Base-by-base conservation (phyloP, 2,113 vertebrate species). In the Carassius carassius region DNA sequence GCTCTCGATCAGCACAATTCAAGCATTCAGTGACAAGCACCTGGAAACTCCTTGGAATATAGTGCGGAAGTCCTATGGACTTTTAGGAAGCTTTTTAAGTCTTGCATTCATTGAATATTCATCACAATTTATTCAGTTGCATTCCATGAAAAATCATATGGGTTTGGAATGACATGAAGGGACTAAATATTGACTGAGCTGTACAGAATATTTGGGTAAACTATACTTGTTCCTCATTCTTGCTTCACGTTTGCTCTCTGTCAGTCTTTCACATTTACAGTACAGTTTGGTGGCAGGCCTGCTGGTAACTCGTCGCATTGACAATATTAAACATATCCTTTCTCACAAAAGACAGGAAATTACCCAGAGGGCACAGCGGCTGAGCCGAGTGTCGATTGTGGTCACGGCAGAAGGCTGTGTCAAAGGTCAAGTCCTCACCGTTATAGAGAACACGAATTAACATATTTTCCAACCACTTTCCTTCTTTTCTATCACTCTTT, bases 401-500 rank as follows among this genome's bases (percentile, higher is more conserved):
- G 69, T 95, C 90, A 69, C 90, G 95, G 89, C 98, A 99, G 91
- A 99, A 99, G 0, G 95, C 90, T 16, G 98, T 99, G 85, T 96
- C 96, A 92, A 95, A 98, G 1, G 98, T 99, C 91, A 99, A 95
- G 17, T 99, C 98, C 8, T 96, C 93, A 0, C 98, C 98, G 0
- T 99, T 96, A 88, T 99, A 99, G 19, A 99, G 95, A 69, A 99
- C 93, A 75, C 97, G 96, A 82, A 99, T 86, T 6, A 96, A 96
- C 78, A 95, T 90, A 63, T 95, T 92, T 86, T 89, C 92, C 91
- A 86, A 92, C 94, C 35, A 95, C 92, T 83, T 83, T 83, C 82
- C 19, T 2, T 60, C 60, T 88, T 91, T 0, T 78, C 5, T 85
- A 78, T 90, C 25, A 84, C 80, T 3, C 58, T 88, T 7, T 62